These are phyloP conservation scores for Struthidea cinerea DNA, from an alignment of 2,113 vertebrate species.

Conservation along the genomic window DNA sequence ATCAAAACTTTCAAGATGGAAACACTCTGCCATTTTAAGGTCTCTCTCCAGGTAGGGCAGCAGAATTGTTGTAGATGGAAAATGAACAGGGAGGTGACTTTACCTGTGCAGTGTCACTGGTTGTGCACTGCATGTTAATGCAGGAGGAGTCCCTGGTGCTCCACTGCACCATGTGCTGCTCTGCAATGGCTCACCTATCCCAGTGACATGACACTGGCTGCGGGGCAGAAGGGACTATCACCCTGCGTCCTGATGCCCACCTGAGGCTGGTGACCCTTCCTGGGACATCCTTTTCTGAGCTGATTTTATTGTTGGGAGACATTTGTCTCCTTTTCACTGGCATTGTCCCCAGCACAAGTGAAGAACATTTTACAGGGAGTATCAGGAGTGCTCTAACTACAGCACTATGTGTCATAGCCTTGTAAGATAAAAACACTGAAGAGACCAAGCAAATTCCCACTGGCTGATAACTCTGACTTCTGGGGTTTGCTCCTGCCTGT, in stretches of 20 bases:
- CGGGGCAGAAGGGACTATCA: not conserved
- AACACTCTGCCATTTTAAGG: not conserved
- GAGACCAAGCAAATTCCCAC: not conserved
- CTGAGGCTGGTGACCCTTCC: not conserved
- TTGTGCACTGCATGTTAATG: fast-evolving
- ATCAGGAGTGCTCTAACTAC: not conserved
- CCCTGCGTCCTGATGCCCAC: not conserved
- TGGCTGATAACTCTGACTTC: not conserved
- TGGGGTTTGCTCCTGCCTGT: not conserved
- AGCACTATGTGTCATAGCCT: not conserved
- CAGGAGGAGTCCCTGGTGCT: not conserved
- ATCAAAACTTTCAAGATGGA: not conserved
- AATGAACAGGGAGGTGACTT: not conserved
- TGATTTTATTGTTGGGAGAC: not conserved
- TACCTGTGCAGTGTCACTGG: fast-evolving
- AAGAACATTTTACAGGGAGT: not conserved
- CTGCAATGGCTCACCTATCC: not conserved
- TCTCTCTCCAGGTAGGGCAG: not conserved
- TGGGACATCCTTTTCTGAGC: not conserved
- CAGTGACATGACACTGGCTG: not conserved
- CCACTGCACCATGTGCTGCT: not conserved
- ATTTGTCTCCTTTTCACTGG: not conserved
- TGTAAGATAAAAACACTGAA: not conserved
- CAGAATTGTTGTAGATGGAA: not conserved
- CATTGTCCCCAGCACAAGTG: fast-evolving